phyloP scores from a whole-genome alignment of 1,140 invertebrate genomes.

The Monomorium pharaonis region DNA sequence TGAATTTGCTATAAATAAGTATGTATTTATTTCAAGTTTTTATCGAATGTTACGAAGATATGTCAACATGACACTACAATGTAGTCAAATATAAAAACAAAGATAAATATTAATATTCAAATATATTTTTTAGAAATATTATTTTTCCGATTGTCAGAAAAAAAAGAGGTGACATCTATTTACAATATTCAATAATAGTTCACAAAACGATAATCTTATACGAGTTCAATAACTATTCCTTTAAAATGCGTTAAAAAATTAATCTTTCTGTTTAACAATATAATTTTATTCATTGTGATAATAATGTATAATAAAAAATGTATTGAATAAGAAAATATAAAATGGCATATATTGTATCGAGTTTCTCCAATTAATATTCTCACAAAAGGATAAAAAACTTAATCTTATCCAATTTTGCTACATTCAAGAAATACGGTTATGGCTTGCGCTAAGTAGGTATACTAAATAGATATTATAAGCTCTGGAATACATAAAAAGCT shows the following conservation, averaged over 20 bases:
- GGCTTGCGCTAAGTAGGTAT: neutral
- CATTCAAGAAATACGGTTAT: neutral
- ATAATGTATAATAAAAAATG: neutral
- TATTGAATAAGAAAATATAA: neutral
- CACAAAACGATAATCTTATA: neutral
- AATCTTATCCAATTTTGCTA: conserved; percentile 22
- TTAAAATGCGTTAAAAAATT: neutral
- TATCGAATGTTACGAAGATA: conserved; percentile 59
- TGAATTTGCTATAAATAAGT: neutral
- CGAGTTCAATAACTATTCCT: neutral
- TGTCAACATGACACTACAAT: conserved; percentile 20
- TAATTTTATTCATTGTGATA: neutral
- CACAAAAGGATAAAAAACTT: conserved; percentile 13
- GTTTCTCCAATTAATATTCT: conserved; percentile 7
- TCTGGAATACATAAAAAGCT: neutral
- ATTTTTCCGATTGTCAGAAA: neutral
- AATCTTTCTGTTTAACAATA: neutral
- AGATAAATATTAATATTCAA: neutral
- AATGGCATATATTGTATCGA: neutral
- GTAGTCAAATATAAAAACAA: conserved; percentile 15
- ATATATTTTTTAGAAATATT: neutral
- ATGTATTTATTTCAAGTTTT: conserved; percentile 37
- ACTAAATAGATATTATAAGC: neutral
- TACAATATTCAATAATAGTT: conserved; percentile 1
- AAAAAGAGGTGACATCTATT: neutral